Evolutionary conservation across 2,113 vertebrate species (phyloP), one percentile per base, ranked within the genome.

Genomic region (Brachirus orientalis): DNA sequence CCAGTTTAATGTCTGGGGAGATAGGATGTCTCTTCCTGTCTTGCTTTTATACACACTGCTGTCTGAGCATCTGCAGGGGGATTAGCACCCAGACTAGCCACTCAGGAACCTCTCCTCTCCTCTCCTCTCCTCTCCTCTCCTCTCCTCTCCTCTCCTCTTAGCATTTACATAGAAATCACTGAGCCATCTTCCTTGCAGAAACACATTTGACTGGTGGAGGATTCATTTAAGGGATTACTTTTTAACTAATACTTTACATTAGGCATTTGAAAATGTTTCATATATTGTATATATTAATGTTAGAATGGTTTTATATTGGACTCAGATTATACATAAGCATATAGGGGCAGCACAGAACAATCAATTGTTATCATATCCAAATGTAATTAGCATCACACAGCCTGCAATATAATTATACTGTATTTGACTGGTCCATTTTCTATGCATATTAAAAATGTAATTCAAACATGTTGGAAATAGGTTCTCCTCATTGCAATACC

Each of bases 61-160:
- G 63, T 79, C 74, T 83, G 56, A 69, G 69, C 14, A 69, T 88
- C 86, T 77, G 70, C 74, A 64, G 48, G 22, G 53, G 75, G 79
- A 82, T 89, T 88, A 78, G 69, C 61, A 52, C 56, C 60, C 63
- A 65, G 78, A 67, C 80, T 57, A 16, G 59, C 18, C 57, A 48
- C 61, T 65, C 61, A 16, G 40, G 48, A 37, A 20, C 6, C 35
- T 44, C 33, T 37, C 14, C 19, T 43, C 40, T 63, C n/a, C 19
- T 44, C 40, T 44, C 3, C 58, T 56, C 44, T 52, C 6, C 48
- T 37, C 33, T 20, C 8, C 16, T 33, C 40, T 41, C 2, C 9
- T 35, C 46, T 43, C 8, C 3, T 16, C 16, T 68, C 5, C 35
- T 63, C 28, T 56, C 5, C 20, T 43, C 16, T 16, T 52, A 4